phyloP scores from a whole-genome alignment of 2,113 vertebrate genomes.

The Crotalus helleri region DNA sequence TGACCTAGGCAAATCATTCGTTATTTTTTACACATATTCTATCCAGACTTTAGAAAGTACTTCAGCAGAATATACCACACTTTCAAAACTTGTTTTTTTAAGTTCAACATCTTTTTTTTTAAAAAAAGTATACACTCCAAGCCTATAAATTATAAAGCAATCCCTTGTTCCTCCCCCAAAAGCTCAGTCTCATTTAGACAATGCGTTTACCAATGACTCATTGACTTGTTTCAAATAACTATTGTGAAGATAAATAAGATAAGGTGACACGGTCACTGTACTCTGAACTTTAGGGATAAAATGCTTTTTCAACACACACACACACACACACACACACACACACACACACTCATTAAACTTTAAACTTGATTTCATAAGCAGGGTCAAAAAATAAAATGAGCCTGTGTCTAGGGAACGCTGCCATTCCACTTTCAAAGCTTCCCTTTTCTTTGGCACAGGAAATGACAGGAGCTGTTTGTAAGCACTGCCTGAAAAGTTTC shows the following conservation, averaged over 20 bases:
- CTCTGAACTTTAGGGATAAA: neutral
- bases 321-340: neutral
- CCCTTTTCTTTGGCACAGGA: slow-evolving; percentile 38
- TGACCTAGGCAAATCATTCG: neutral
- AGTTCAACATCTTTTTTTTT: neutral
- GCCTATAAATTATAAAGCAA: neutral
- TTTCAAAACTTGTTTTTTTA: neutral
- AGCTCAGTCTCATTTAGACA: neutral
- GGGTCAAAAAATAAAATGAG: slow-evolving; percentile 30
- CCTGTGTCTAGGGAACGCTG: slow-evolving; percentile 20
- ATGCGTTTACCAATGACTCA: neutral
- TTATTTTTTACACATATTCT: neutral
- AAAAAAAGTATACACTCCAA: neutral
- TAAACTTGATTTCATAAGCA: slow-evolving; percentile 17
- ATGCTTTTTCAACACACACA: neutral
- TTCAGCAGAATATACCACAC: neutral
- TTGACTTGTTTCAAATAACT: neutral
- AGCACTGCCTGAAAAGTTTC: slow-evolving; percentile 40
- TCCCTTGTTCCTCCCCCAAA: neutral
- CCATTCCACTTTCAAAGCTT: slow-evolving; percentile 1
- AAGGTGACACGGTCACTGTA: neutral
- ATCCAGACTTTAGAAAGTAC: neutral
- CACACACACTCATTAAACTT: neutral
- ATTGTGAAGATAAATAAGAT: neutral
- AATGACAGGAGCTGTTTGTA: slow-evolving; percentile 23